These are phyloP conservation scores for Acleris holmiana DNA, from an alignment of 2,888 invertebrate genomes.

Conservation along the genomic window DNA sequence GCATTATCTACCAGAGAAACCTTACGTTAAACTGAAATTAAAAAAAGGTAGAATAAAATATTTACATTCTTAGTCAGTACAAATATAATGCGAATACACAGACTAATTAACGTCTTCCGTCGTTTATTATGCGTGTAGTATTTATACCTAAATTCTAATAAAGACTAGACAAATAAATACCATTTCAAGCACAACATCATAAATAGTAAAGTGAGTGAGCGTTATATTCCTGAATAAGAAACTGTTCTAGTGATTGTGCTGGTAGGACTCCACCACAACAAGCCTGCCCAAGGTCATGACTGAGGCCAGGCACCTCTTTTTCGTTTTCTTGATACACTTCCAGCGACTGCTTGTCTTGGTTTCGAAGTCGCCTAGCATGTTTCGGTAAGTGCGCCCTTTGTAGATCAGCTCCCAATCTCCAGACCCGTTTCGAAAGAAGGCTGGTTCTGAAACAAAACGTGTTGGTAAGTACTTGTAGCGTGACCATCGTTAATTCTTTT, in stretches of 20 bases:
- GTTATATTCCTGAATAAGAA: background rate
- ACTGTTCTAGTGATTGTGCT: background rate
- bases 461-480: background rate
- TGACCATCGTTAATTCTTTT: too few relatives aligned
- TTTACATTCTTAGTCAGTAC: too few relatives aligned
- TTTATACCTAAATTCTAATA: too few relatives aligned
- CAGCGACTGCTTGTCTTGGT: slow-evolving; percentile 44
- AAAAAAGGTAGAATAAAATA: too few relatives aligned
- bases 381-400: background rate
- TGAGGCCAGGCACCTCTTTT: slow-evolving; percentile 44
- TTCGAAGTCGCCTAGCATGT: slow-evolving; percentile 27
- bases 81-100: too few relatives aligned
- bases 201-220: too few relatives aligned
- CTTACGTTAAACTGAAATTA: too few relatives aligned
- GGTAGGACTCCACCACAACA: slow-evolving; percentile 25
- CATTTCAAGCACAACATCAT: too few relatives aligned
- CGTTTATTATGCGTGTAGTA: too few relatives aligned
- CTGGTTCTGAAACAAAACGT: background rate
- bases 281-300: slow-evolving; percentile 39
- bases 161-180: too few relatives aligned
- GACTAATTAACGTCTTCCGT: too few relatives aligned
- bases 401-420: background rate
- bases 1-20: too few relatives aligned
- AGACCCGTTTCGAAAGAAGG: background rate
- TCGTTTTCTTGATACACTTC: slow-evolving; percentile 56